These are phyloP conservation scores for Pissodes strobi DNA, from an alignment of 1,140 invertebrate species.

Conservation along the genomic window DNA sequence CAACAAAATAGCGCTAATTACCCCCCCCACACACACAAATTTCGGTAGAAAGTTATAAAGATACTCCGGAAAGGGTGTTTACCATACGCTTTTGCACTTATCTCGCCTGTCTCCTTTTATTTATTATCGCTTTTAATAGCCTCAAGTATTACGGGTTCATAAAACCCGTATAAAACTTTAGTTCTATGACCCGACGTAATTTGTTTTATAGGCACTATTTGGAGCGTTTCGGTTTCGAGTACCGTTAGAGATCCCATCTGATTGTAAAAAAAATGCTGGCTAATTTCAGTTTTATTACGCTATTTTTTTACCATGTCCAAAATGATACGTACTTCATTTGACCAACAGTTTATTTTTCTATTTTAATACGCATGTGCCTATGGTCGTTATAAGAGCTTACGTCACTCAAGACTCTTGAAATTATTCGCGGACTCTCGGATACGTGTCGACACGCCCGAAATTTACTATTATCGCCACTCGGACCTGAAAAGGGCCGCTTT, in stretches of 20 bases:
- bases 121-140: constrained; percentile 21
- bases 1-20: neutral
- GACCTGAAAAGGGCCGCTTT: neutral
- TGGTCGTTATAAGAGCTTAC: too few species aligned
- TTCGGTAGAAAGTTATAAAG: too few species aligned
- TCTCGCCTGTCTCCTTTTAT: constrained; percentile 12
- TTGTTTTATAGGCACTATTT: constrained; percentile 7
- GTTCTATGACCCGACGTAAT: constrained; percentile 19
- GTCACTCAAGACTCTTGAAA: too few species aligned
- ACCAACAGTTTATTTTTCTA: too few species aligned
- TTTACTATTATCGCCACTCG: neutral
- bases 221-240: neutral
- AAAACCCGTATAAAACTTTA: constrained; percentile 16
- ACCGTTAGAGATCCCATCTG: constrained; percentile 4
- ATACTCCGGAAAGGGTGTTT: neutral
- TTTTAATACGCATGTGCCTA: too few species aligned
- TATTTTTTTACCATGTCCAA: too few species aligned
- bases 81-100: constrained; percentile 2
- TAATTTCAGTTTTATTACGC: too few species aligned
- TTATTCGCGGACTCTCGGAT: too few species aligned
- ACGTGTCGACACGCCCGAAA: too few species aligned
- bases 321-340: too few species aligned
- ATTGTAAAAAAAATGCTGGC: too few species aligned
- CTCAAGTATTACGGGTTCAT: constrained; percentile 22
- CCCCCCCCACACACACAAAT: too few species aligned